These are phyloP conservation scores for Aethes cnicana DNA, from an alignment of 2,888 invertebrate genomes.

Conservation along the genomic window DNA sequence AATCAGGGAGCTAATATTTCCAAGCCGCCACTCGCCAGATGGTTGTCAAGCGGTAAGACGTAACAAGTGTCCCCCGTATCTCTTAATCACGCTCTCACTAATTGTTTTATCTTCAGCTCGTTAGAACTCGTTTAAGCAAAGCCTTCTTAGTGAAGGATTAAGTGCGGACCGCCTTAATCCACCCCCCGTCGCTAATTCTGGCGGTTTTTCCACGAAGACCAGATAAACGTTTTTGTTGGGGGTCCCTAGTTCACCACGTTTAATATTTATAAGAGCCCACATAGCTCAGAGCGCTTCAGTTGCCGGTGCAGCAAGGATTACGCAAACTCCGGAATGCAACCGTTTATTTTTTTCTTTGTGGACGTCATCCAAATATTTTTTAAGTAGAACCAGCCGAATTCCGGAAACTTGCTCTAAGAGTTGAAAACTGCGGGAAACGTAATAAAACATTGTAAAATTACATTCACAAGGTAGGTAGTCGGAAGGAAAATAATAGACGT, in stretches of 20 bases:
- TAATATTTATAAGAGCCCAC: conserved; percentile 78
- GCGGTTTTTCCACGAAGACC: conserved; percentile 78
- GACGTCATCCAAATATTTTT: conserved; percentile 58
- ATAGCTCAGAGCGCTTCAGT: conserved; percentile 66
- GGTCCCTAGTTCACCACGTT: conserved; percentile 63
- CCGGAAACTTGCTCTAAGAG: conserved; percentile 11
- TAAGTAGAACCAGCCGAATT: conserved; percentile 53
- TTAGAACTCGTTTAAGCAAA: conserved; percentile 83
- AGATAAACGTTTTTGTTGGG: conserved; percentile 80
- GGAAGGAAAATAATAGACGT: too few species aligned
- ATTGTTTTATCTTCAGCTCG: conserved; percentile 83
- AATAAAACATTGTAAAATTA: conserved; percentile 13
- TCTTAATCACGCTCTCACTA: conserved; percentile 80
- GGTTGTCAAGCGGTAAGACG: conserved; percentile 58
- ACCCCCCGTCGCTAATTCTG: conserved; percentile 79
- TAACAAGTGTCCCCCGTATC: conserved; percentile 81
- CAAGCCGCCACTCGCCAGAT: conserved; percentile 48
- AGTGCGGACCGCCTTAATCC: conserved; percentile 80
- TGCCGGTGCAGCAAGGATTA: conserved; percentile 71
- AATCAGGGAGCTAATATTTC: conserved; percentile 44
- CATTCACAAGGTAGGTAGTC: conserved; percentile 1
- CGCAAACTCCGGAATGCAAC: conserved; percentile 56
- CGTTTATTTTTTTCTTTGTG: conserved; percentile 55
- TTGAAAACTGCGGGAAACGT: conserved; percentile 3
- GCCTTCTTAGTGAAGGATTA: conserved; percentile 83